Base-by-base conservation (phyloP, 2,888 invertebrate species). In the Aleiodes alternator region DNA sequence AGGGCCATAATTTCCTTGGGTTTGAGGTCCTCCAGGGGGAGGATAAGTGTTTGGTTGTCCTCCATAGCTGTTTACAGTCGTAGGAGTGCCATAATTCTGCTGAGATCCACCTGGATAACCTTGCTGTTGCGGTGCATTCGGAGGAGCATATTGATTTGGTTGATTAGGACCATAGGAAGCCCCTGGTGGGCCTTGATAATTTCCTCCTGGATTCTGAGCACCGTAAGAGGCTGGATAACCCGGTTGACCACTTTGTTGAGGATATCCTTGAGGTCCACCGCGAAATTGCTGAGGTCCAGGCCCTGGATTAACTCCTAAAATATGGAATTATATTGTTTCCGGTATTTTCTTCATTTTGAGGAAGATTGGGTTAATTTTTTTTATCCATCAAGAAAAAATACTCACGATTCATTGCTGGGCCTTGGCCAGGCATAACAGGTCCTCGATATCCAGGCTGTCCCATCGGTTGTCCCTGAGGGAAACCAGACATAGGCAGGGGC, bases 211-310 rank as follows among this genome's bases (percentile, higher is more conserved):
- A 79, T 91, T 91, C 77, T 91, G 91, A 81, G 91, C 91, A 84
- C 91, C 91, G 83, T 92, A 92, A 80, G 92, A 92, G 0, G 92
- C 86, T n/a, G 90, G 88, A 78, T 90, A 89, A 57, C 88, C 93
- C 87, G 94, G 94, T 76, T 93, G 93, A 84, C 93, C 93, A 53
- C 92, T 93, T 83, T 94, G 91, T 85, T 94, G 94, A 8, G 93
- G 93, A 87, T 94, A 94, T 23, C 93, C 93, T 84, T 94, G 94
- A 0, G 88, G 90, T 3, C 87, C 82, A 81, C 90, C 85, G 78
- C 90, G 84, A 72, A 90, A 90, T 73, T 88, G 89, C 72, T 93
- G 93, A 23, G 93, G 93, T 77, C 93, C 92, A 38, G 87, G 87
- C 7, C 91, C 92, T 77, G 91, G 90, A 69, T 91, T 90, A 91